Base-by-base conservation (phyloP, 92 coral and sea anemone species). In the Porites divaricata region DNA sequence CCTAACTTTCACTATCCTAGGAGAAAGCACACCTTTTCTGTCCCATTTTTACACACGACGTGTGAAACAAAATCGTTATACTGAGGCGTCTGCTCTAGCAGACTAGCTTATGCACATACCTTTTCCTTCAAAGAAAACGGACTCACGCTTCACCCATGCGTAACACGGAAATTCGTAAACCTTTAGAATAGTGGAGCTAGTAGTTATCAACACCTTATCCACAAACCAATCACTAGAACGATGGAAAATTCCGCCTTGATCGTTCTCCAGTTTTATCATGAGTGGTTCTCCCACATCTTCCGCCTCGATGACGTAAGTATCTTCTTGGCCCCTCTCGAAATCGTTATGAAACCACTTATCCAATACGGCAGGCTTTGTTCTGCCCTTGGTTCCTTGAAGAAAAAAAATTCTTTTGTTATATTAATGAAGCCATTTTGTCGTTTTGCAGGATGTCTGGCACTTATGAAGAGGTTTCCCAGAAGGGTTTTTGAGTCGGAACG, bases 201-300 rank as follows among this genome's bases (percentile, higher is more conserved):
- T 64, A 7, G 75, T 56, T 63, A 92, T 51, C 8, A 78, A 63
- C 59, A 96, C 91, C 56, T 77, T 90, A 81, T 86, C 90, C 21
- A 94, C 93, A 61, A 94, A 96, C 98, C 96, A 95, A 52, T 92
- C 95, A 48, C 91, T 61, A 51, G 76, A 77, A 24, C 81, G 78
- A 13, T 16, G 68, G 48, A 67, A 58, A 54, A 23, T 48, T 25
- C 89, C 85, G 6, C 92, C 90, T 53, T 78, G 78, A 77, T 90
- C 88, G 56, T 95, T 92, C 65, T 89, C 91, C 9, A 96, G 80
- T 70, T 85, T 85, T 75, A 94, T 92, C 28, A 93, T 63, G 28
- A 86, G 26, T 58, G 95, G 87, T 22, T 95, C 96, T 3, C 99
- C 99, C 13, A 96, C 95, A 76, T 96, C 98, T 65, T 77, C 86